Evolutionary conservation across 2,113 vertebrate genomes (phyloP).

Genomic region (Hyperopisus bebe): DNA sequence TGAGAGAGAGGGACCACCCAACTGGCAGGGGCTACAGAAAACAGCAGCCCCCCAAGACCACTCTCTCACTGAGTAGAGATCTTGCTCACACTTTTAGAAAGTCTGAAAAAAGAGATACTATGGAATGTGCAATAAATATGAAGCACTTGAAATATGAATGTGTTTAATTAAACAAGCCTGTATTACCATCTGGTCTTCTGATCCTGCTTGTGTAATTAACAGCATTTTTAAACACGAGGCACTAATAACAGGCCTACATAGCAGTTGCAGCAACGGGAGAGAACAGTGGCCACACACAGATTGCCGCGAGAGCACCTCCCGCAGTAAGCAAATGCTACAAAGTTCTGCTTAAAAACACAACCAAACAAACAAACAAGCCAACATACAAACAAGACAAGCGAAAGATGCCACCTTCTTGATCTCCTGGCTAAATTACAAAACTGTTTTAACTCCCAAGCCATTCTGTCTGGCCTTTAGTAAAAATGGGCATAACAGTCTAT

Average conservation of each 20-base stretch:
- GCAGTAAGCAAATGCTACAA: slow-evolving; percentile 30
- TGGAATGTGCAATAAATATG: slow-evolving; percentile 29
- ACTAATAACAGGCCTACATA: slow-evolving; percentile 40
- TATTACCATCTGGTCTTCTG: slow-evolving; percentile 65
- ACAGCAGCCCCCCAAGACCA: neutral
- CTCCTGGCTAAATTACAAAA: neutral
- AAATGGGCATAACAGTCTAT: neutral
- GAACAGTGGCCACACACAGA: slow-evolving; percentile 36
- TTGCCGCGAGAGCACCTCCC: slow-evolving; percentile 35
- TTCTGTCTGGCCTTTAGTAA: neutral
- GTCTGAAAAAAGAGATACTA: slow-evolving; percentile 9
- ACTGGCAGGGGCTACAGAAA: neutral
- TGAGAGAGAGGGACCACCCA: neutral
- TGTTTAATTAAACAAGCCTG: slow-evolving; percentile 67
- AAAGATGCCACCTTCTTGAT: neutral
- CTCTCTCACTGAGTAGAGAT: neutral
- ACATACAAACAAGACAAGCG: neutral
- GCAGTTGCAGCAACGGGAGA: slow-evolving; percentile 34
- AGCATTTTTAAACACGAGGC: slow-evolving; percentile 26
- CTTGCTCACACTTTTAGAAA: neutral
- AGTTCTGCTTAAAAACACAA: neutral
- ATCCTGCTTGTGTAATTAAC: slow-evolving; percentile 58
- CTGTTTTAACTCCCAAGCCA: neutral
- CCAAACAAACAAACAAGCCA: neutral
- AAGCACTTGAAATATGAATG: slow-evolving; percentile 68